These are phyloP conservation scores for Pelochelys cantorii DNA, from an alignment of 2,797 vertebrate species.

Conservation along the genomic window DNA sequence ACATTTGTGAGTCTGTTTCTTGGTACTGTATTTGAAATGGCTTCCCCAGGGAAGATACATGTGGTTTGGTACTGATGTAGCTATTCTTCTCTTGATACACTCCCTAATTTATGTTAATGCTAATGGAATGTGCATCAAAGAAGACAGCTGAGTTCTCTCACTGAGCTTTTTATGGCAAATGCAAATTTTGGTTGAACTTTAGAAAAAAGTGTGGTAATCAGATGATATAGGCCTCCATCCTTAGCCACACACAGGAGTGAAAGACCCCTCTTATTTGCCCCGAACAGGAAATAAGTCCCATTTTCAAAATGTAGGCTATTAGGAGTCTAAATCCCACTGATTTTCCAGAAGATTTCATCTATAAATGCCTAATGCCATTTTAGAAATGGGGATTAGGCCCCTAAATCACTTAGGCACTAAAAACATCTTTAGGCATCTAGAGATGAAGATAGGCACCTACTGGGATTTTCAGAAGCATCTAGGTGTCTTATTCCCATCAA, in stretches of 20 bases:
- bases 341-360: not conserved
- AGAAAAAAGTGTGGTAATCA: slow-evolving; percentile 7
- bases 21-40: not conserved
- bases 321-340: not conserved
- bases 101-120: slow-evolving; percentile 38
- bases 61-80: not conserved
- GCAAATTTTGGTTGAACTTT: slow-evolving; percentile 31
- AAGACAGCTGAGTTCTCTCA: not conserved
- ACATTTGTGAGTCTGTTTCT: not conserved
- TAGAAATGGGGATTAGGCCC: not conserved
- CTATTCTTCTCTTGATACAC: not conserved
- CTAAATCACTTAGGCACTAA: not conserved
- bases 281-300: not conserved
- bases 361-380: not conserved
- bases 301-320: slow-evolving; percentile 1
- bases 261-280: not conserved
- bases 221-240: not conserved
- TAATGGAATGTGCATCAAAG: not conserved
- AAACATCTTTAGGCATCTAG: not conserved
- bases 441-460: not conserved
- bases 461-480: slow-evolving; percentile 28
- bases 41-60: not conserved
- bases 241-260: not conserved
- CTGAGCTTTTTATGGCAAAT: slow-evolving; percentile 16
- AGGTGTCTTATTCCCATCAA: not conserved